Percentiles rank a stretch among this genome's conserved stretches.
These are phyloP conservation scores for Tetrax tetrax DNA, from an alignment of 2,113 vertebrate genomes.

Conservation along the genomic window DNA sequence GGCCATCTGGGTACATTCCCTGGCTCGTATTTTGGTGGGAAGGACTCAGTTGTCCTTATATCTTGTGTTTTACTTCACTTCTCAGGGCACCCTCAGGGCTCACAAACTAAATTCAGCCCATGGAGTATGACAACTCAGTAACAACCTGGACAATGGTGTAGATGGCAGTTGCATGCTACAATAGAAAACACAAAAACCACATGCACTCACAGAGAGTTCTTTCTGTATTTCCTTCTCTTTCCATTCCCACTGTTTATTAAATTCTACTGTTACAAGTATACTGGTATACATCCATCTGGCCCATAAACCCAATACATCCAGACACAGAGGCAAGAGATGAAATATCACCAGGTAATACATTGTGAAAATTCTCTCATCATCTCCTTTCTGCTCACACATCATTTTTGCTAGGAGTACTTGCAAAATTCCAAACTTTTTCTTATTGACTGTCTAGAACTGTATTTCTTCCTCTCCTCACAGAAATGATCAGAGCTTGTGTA, in stretches of 20 bases:
- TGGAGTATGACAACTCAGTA: not conserved
- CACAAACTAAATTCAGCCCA: not conserved
- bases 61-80: not conserved
- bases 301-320: not conserved
- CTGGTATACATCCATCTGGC: not conserved
- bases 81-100: not conserved
- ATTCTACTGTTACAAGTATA: not conserved
- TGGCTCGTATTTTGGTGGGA: not conserved
- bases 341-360: not conserved
- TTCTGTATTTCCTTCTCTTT: not conserved
- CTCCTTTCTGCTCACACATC: not conserved
- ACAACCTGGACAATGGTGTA: not conserved
- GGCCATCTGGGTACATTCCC: no score
- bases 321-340: not conserved
- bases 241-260: not conserved
- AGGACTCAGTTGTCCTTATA: fast-evolving
- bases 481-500: not conserved
- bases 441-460: not conserved
- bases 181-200: not conserved
- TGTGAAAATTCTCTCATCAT: not conserved
- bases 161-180: not conserved
- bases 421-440: not conserved
- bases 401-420: not conserved
- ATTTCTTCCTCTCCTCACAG: not conserved
- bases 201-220: not conserved